phyloP scores from a whole-genome alignment of 2,888 invertebrate species.

The Andrena flavipes region DNA sequence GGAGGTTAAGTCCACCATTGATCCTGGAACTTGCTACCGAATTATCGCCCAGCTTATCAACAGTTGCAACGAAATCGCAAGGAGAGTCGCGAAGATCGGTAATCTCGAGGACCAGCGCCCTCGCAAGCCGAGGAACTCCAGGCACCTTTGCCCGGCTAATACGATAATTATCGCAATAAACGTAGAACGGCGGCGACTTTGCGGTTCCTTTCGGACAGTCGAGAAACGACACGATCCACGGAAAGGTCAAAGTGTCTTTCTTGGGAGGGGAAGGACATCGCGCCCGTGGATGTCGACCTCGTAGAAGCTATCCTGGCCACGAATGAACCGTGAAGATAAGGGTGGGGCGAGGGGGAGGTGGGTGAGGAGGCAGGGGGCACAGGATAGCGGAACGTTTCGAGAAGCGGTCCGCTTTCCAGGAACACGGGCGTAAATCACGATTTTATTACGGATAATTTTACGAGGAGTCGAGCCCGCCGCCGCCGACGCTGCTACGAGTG shows the following conservation, averaged over 20 bases:
- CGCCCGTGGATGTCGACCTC: conserved; percentile 39
- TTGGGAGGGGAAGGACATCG: conserved; percentile 8
- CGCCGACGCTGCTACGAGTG: conserved; percentile 54
- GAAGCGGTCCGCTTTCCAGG: conserved; percentile 79
- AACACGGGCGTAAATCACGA: conserved; percentile 81
- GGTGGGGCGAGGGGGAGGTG: conserved; percentile 11
- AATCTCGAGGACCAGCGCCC: no score
- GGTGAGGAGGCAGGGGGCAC: not conserved
- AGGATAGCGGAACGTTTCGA: conserved; percentile 64
- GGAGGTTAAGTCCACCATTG: no score
- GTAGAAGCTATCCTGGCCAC: conserved; percentile 32
- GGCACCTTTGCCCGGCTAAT: no score
- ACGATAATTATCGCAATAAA: conserved; percentile 2
- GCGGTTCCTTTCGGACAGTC: not conserved
- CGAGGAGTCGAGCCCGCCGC: conserved; percentile 76
- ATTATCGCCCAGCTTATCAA: no score
- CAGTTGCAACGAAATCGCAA: no score
- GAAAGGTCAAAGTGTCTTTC: conserved; percentile 57
- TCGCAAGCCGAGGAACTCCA: no score
- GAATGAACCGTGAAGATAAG: conserved; percentile 39
- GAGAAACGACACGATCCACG: conserved; percentile 36
- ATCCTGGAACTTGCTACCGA: no score
- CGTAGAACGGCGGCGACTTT: not conserved
- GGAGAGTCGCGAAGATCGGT: no score
- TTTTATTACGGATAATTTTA: conserved; percentile 84